A percentile compares a stretch with the other conserved stretches of the same genome.
These are phyloP conservation scores for Phrynocephalus guinanensis DNA, from an alignment of 2,797 vertebrate species.

Conservation along the genomic window DNA sequence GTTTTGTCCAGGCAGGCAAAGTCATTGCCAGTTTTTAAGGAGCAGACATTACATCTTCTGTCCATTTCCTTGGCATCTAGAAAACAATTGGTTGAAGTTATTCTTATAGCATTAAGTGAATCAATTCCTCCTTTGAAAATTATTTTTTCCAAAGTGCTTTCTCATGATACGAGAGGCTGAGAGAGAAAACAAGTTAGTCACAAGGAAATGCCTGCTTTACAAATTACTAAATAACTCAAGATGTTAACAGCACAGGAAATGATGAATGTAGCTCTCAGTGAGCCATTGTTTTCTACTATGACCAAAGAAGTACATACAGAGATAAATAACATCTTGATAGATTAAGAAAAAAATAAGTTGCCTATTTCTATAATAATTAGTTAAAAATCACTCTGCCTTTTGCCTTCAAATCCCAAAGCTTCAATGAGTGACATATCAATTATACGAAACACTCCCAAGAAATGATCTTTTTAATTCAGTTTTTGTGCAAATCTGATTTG, in stretches of 20 bases:
- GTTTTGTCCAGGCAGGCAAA: slow-evolving; percentile 7
- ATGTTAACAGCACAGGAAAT: slow-evolving; percentile 15
- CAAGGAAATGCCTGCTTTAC: slow-evolving; percentile 8
- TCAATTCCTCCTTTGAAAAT: slow-evolving; percentile 9
- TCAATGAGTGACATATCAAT: slow-evolving; percentile 56
- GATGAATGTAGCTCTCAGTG: background rate
- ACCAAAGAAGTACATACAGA: slow-evolving; percentile 31
- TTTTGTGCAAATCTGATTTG: slow-evolving; percentile 62
- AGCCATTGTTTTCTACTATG: background rate
- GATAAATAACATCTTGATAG: slow-evolving; percentile 34
- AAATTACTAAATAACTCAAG: slow-evolving; percentile 19
- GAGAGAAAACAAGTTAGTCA: slow-evolving; percentile 14
- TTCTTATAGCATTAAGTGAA: slow-evolving; percentile 12
- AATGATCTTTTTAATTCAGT: slow-evolving; percentile 63
- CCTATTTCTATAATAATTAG: slow-evolving; percentile 39
- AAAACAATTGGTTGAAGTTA: slow-evolving; percentile 46
- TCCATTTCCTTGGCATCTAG: too few relatives aligned
- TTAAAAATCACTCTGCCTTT: slow-evolving; percentile 52
- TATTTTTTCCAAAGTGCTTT: slow-evolving; percentile 29
- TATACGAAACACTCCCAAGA: slow-evolving; percentile 53
- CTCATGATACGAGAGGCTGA: slow-evolving; percentile 49
- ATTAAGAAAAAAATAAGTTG: slow-evolving; percentile 27
- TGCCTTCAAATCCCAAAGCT: slow-evolving; percentile 27
- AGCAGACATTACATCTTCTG: slow-evolving; percentile 24
- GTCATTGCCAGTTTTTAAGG: slow-evolving; percentile 37